Percentiles rank a stretch among this genome's conserved stretches.
These are phyloP conservation scores for Brienomyrus brachyistius DNA, from an alignment of 2,113 vertebrate genomes.

Conservation along the genomic window DNA sequence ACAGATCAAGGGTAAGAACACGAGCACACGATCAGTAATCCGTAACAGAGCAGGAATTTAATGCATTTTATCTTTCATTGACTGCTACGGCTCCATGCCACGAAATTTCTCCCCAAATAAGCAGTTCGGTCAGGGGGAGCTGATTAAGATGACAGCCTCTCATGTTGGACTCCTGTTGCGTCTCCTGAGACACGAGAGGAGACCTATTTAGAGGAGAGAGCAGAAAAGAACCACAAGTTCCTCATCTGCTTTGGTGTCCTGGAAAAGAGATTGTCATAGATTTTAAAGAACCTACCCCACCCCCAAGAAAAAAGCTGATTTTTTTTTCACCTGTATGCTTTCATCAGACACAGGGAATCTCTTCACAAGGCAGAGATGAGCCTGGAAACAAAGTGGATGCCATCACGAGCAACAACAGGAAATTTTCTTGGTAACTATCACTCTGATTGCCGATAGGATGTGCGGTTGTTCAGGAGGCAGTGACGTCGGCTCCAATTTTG, in stretches of 20 bases:
- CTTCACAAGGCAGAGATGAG: slow-evolving; percentile 3
- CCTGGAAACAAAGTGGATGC: not conserved
- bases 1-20: not conserved
- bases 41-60: not conserved
- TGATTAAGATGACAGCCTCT: slow-evolving; percentile 6
- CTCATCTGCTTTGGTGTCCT: not conserved
- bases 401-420: not conserved
- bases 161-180: not conserved
- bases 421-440: not conserved
- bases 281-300: not conserved
- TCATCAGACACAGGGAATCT: not conserved
- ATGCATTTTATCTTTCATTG: slow-evolving; percentile 10
- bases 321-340: not conserved
- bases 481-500: not conserved
- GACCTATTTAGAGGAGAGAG: not conserved
- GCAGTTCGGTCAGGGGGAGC: not conserved
- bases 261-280: not conserved
- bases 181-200: not conserved
- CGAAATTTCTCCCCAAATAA: not conserved
- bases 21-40: not conserved
- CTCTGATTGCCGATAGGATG: not conserved
- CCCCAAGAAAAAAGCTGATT: not conserved
- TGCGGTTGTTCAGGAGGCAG: not conserved
- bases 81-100: not conserved
- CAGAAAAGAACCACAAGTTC: not conserved